Evolutionary conservation across 2,113 vertebrate species (phyloP).

Genomic region (Bambusicola thoracicus): DNA sequence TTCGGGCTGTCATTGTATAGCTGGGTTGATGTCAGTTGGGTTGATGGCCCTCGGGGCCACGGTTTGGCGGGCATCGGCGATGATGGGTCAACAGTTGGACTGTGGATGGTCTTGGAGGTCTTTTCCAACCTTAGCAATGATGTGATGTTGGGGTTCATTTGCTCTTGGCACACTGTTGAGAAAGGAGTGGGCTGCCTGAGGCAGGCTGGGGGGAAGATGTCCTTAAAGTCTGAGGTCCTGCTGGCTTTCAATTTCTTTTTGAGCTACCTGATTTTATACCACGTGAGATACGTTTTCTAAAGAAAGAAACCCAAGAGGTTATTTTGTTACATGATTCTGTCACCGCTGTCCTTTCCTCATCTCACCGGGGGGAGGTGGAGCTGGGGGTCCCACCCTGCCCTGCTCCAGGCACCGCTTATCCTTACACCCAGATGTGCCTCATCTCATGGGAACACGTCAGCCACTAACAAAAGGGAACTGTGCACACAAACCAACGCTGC

Average conservation of each 20-base stretch:
- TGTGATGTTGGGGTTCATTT: neutral
- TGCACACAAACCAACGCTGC: neutral
- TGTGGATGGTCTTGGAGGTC: too few relatives aligned
- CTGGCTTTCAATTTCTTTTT: neutral
- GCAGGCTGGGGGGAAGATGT: rapidly evolving
- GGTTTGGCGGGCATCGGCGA: too few relatives aligned
- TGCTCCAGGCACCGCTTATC: rapidly evolving
- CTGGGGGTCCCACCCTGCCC: rapidly evolving
- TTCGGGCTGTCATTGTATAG: too few relatives aligned
- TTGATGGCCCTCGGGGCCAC: too few relatives aligned
- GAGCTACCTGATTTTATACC: neutral
- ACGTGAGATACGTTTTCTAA: neutral
- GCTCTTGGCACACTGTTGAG: neutral
- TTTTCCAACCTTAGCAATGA: too few relatives aligned
- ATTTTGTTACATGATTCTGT: neutral
- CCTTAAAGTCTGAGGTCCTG: neutral
- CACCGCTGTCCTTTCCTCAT: neutral
- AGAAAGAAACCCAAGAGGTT: slow-evolving; percentile 41
- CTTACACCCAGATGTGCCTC: rapidly evolving
- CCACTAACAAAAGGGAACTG: neutral
- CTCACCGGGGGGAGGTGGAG: neutral
- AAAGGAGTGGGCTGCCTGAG: neutral
- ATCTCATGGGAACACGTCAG: rapidly evolving
- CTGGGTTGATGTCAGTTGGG: too few relatives aligned
- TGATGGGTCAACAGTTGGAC: too few relatives aligned